Evolutionary conservation across 1,140 invertebrate genomes (phyloP).

Genomic region (Patella vulgata): DNA sequence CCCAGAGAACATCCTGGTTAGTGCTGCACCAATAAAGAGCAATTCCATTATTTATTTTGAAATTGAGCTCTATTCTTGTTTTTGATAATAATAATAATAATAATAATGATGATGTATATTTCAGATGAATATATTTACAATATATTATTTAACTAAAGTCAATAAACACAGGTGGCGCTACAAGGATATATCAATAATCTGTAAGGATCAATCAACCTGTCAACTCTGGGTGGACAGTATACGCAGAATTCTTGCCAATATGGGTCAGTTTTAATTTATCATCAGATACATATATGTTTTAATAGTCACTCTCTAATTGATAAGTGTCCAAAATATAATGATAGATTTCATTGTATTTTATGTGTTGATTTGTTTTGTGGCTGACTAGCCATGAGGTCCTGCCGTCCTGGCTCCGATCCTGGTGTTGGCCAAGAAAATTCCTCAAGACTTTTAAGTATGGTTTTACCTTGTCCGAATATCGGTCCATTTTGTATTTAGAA

Average conservation of each 20-base stretch:
- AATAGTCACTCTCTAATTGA: too few relatives aligned
- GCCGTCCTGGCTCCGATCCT: neutral
- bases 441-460: neutral
- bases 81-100: too few relatives aligned
- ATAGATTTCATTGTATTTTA: too few relatives aligned
- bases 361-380: too few relatives aligned
- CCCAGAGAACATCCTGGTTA: too few relatives aligned
- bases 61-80: too few relatives aligned
- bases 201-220: conserved; percentile 39
- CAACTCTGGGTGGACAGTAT: conserved; percentile 53
- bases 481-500: neutral
- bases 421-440: too few relatives aligned
- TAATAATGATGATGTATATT: too few relatives aligned
- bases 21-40: too few relatives aligned
- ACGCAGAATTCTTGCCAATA: conserved; percentile 29
- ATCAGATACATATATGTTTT: neutral
- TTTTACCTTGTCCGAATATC: neutral
- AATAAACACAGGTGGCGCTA: conserved; percentile 50
- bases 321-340: neutral
- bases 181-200: conserved; percentile 41
- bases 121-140: conserved; percentile 31
- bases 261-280: conserved; percentile 31
- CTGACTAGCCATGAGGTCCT: neutral
- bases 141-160: conserved; percentile 38
- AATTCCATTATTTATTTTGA: too few relatives aligned